Percentiles rank a stretch among this genome's conserved stretches.
These are phyloP conservation scores for Machaerirhynchus nigripectus DNA, from an alignment of 2,113 vertebrate species.

Conservation along the genomic window DNA sequence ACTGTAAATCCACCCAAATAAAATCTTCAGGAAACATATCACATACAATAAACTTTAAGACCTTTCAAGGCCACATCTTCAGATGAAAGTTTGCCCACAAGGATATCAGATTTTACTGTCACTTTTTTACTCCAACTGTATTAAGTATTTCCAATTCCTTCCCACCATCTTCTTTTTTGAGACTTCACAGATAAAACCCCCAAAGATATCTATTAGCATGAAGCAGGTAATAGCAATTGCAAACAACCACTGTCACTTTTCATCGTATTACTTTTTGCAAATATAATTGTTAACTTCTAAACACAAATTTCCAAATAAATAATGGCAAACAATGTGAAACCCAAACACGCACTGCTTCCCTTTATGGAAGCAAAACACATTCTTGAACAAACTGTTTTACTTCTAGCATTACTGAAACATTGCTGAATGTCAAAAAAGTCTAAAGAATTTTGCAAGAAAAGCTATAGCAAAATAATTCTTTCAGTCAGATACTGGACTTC, in stretches of 20 bases:
- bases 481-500: neutral
- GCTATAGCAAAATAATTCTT: neutral
- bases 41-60: neutral
- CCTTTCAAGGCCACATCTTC: neutral
- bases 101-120: neutral
- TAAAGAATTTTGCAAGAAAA: neutral
- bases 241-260: neutral
- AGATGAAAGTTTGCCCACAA: neutral
- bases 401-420: neutral
- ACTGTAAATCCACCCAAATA: neutral
- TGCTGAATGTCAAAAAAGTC: neutral
- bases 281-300: neutral
- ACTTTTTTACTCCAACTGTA: neutral
- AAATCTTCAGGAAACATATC: neutral
- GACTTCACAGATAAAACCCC: neutral
- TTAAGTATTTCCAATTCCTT: neutral
- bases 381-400: neutral
- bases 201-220: neutral
- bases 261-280: neutral
- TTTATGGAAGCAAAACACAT: neutral
- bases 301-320: neutral
- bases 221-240: neutral
- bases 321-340: neutral
- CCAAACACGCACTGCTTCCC: rapidly evolving
- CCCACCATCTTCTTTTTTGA: neutral